These are phyloP conservation scores for Hippoglossus stenolepis DNA, from an alignment of 2,113 vertebrate species.

Conservation along the genomic window DNA sequence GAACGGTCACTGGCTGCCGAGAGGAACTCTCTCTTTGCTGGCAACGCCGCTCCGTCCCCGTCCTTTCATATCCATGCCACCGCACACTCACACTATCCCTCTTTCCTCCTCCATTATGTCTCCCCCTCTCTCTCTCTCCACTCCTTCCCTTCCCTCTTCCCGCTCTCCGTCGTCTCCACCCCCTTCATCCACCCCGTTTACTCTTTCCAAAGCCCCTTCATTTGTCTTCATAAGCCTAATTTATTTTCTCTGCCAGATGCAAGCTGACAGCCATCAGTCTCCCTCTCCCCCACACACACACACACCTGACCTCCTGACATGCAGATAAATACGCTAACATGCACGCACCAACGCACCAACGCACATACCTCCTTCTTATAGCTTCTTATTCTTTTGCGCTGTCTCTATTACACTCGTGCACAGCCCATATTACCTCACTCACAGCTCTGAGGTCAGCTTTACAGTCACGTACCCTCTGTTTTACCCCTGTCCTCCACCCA, in stretches of 20 bases:
- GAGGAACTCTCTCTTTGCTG: conserved; percentile 70
- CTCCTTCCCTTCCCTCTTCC: conserved; percentile 12
- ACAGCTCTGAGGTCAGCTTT: conserved; percentile 89
- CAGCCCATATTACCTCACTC: conserved; percentile 76
- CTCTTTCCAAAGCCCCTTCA: conserved; percentile 84
- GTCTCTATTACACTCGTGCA: conserved; percentile 36
- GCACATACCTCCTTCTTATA: conserved; percentile 21
- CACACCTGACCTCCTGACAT: conserved; percentile 61
- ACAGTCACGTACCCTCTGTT: conserved; percentile 94
- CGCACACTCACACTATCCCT: conserved; percentile 49
- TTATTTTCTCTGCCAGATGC: conserved; percentile 98
- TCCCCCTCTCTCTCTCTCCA: conserved; percentile 25
- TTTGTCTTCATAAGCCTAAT: conserved; percentile 99
- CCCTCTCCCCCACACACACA: conserved; percentile 63
- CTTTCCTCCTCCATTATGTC: conserved; percentile 51
- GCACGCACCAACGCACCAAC: conserved; percentile 29
- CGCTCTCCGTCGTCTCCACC: conserved; percentile 23
- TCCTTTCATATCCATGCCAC: conserved; percentile 76
- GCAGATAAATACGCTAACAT: conserved; percentile 35
- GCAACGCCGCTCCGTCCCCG: conserved; percentile 47
- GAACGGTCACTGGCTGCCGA: conserved; percentile 60
- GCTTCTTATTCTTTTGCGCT: conserved; percentile 53
- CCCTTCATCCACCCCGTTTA: conserved; percentile 46
- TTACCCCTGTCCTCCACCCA: conserved; percentile 91
- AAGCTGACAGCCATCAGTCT: conserved; percentile 99